phyloP scores from a whole-genome alignment of 2,888 invertebrate species.

The Caenorhabditis zanzibari region DNA sequence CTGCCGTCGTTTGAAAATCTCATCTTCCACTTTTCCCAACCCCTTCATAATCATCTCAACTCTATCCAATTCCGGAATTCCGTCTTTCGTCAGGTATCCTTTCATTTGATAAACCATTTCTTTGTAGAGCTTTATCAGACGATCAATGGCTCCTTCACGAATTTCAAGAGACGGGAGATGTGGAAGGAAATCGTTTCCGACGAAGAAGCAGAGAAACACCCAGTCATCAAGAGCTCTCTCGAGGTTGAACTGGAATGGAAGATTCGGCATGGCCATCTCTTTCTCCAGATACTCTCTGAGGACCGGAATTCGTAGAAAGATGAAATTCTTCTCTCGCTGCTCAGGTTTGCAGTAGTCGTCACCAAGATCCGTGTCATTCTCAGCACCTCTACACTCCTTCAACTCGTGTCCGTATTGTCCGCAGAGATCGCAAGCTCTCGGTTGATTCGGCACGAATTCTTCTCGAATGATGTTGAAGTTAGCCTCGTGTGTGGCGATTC shows the following conservation, averaged over 20 bases:
- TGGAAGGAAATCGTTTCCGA: constrained; percentile 97
- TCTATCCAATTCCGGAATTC: constrained; percentile 93
- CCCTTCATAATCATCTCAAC: constrained; percentile 96
- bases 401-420: constrained; percentile 87
- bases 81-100: constrained; percentile 93
- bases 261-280: constrained; percentile 93
- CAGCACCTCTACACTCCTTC: constrained; percentile 80
- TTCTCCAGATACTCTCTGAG: constrained; percentile 92
- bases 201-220: constrained; percentile 98
- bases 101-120: constrained; percentile 81
- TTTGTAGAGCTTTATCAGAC: constrained; percentile 93
- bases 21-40: constrained; percentile 95
- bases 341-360: constrained; percentile 78
- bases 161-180: constrained; percentile 98
- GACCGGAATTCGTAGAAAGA: constrained; percentile 91
- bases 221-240: constrained; percentile 97
- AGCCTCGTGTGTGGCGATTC: constrained; percentile 98
- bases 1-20: constrained; percentile 94
- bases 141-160: constrained; percentile 89
- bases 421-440: constrained; percentile 96
- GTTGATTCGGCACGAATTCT: constrained; percentile 98
- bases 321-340: constrained; percentile 82
- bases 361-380: constrained; percentile 72
- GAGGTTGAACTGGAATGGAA: constrained; percentile 95
- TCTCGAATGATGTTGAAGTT: constrained; percentile 98